Conservation (phyloP, 2,113 vertebrate genomes). For the Arenaria interpres region DNA sequence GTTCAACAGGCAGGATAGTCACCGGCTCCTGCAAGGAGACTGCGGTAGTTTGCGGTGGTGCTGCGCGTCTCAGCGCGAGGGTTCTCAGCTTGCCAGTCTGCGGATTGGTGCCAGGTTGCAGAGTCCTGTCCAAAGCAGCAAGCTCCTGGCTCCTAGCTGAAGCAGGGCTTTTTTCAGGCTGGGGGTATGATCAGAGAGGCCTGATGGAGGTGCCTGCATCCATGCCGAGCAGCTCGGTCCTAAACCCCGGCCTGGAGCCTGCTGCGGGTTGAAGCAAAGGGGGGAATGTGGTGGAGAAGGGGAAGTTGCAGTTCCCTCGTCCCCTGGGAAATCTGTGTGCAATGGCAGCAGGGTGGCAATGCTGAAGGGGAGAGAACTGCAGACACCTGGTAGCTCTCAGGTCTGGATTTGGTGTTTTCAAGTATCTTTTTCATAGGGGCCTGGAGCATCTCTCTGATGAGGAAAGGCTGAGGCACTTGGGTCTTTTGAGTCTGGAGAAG, state of each 20-base stretch:
- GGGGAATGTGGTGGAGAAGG: neutral
- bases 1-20: slow-evolving; percentile 9
- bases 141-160: slow-evolving; percentile 35
- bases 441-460: too few species aligned
- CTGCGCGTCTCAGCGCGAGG: neutral
- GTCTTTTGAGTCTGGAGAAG: too few species aligned
- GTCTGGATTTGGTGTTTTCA: neutral
- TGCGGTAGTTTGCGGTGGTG: slow-evolving; percentile 41
- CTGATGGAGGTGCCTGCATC: neutral
- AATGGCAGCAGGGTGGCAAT: neutral
- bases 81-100: slow-evolving; percentile 54
- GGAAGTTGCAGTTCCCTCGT: neutral
- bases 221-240: neutral
- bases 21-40: slow-evolving; percentile 45
- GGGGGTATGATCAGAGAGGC: neutral
- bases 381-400: neutral
- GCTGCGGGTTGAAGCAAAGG: neutral
- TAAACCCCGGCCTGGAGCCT: neutral
- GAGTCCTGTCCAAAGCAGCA: slow-evolving; percentile 48
- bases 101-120: slow-evolving; percentile 47
- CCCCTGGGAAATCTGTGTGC: neutral
- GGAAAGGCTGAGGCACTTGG: too few species aligned
- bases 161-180: slow-evolving; percentile 10
- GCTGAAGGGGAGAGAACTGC: neutral
- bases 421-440: neutral